Evolutionary conservation across 2,888 invertebrate genomes (phyloP), one percentile per base, ranked within the genome.

Genomic region (Idaea straminata): DNA sequence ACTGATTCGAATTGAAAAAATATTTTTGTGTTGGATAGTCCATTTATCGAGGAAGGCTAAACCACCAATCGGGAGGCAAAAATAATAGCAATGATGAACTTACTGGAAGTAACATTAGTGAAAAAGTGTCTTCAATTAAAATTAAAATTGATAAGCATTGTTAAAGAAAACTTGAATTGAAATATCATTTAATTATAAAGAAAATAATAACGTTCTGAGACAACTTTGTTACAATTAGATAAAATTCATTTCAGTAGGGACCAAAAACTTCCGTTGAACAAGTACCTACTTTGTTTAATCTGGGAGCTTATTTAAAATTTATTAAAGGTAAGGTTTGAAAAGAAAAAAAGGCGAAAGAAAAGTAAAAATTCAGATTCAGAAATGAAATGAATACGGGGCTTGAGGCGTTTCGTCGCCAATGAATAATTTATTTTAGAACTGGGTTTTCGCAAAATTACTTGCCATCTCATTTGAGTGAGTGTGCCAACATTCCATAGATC

Each of bases 301-400:
- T 83, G 81, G 80, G 83, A 80, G 83, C 87, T 88, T 89, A 89
- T 91, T 88, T 88, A 89, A 91, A 89, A 91, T 90, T 86, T 89
- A 90, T 88, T 88, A 87, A 88, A 88, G 83, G 86, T 85, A 85
- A 84, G 85, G 85, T 87, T 85, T 83, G 85, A 85, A 75, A 71
- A 77, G 89, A 69, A 71, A 83, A 83, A 86, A 88, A 87, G 86
- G 83, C 81, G 81, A 82, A 83, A 81, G 82, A 83, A 86, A 89
- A 90, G 88, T 88, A 87, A 84, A 83, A 87, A 88, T 91, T 90
- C 85, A 86, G 91, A 91, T 91, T 91, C 87, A 83, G 90, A 90
- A 92, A 91, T 91, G 91, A 91, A 92, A 92, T 92, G 91, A 92
- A 92, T 91, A 91, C 90, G 89, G 84, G 81, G 84, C 91, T 89